Evolutionary conservation across 2,113 vertebrate genomes (phyloP), one percentile per base, ranked within the genome.

Genomic region (Plectropomus leopardus): DNA sequence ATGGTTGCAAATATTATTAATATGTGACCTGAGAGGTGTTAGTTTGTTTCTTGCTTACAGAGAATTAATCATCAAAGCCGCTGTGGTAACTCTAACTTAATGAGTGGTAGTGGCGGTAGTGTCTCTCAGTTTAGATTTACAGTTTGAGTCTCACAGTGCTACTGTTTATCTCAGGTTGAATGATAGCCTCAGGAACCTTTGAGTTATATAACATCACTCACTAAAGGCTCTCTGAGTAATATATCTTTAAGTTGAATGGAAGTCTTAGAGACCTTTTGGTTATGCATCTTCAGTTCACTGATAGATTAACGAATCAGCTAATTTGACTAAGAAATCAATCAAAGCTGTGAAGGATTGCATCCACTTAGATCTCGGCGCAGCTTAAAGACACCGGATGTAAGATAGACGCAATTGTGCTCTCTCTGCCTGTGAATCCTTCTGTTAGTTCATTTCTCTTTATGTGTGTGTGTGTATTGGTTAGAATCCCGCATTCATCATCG

Each of bases 281-380:
- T 59, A 89, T 91, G 48, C 50, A 66, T 88, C 76, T 84, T 73
- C 66, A 77, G 8, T 57, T 50, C 57, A 15, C 42, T 86, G 80
- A 88, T 60, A 53, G 78, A 89, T 86, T 57, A 84, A 74, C 72
- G 72, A 68, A 84, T 84, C 77, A 53, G 63, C 60, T 80, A 50
- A 83, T 86, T 83, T 89, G 83, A 90, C 59, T 57, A 44, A 67
- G 28, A 67, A 82, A 89, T 85, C 77, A 71, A 87, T 92, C 84
- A 88, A 55, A 76, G 72, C 67, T 16, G 69, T 66, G 60, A 84
- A 44, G 63, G 40, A 84, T 54, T 60, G 61, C 53, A 70, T 75
- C 23, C 73, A 60, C 47, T 61, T 66, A 50, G 53, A 59, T 70
- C 51, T 51, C 53, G 16, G 72, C 36, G 66, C 50, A 55, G 50